phyloP scores from a whole-genome alignment of 1,140 invertebrate genomes.

The Solenopsis fugax region DNA sequence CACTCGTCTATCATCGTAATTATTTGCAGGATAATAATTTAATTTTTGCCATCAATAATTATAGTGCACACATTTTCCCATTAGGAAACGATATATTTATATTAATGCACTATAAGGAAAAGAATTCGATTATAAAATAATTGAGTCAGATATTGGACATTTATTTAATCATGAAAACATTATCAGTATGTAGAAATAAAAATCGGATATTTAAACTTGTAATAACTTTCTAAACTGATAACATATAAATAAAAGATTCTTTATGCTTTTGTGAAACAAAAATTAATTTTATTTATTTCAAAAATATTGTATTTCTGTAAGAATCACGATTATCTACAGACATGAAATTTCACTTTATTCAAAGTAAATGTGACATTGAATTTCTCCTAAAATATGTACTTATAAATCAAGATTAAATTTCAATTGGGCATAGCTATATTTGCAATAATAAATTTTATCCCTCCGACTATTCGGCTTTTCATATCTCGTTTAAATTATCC shows the following conservation, averaged over 20 bases:
- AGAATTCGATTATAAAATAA: neutral
- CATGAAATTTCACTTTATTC: neutral
- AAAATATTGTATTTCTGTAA: neutral
- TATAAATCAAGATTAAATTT: constrained; percentile 9
- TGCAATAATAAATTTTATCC: constrained; percentile 17
- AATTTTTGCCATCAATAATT: constrained; percentile 1
- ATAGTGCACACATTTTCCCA: neutral
- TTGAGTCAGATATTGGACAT: neutral
- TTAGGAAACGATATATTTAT: neutral
- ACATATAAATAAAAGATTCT: neutral
- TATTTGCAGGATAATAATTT: constrained; percentile 15
- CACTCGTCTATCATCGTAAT: neutral
- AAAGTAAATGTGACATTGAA: neutral
- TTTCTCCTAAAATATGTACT: neutral
- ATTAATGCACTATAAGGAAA: neutral
- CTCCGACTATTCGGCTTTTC: neutral
- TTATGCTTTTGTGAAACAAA: neutral
- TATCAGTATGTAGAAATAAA: neutral
- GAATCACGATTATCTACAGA: neutral
- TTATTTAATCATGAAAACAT: constrained; percentile 29
- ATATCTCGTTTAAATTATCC: constrained; percentile 49
- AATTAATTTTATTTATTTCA: constrained; percentile 19
- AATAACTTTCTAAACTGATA: neutral
- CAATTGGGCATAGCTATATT: neutral
- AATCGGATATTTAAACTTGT: neutral